Conservation (phyloP, 2,888 invertebrate genomes). For the Fragum sueziense region DNA sequence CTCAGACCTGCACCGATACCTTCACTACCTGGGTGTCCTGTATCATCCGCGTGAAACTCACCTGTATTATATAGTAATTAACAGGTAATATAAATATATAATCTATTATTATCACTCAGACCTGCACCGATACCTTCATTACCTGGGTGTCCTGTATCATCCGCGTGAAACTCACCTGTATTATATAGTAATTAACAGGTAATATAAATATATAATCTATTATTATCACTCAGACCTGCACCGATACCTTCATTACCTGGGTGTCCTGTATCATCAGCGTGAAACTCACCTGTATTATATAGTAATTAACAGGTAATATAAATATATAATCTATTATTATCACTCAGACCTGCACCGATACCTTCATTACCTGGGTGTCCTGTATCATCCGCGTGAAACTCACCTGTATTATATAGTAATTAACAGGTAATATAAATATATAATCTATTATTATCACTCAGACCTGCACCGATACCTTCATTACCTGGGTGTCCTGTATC, state of each 20-base stretch:
- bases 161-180: conserved; percentile 74
- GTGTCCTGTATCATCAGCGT: conserved; percentile 71
- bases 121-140: conserved; percentile 68
- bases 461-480: conserved; percentile 66
- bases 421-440: too few relatives aligned
- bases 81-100: too few relatives aligned
- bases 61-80: too few relatives aligned
- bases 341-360: conserved; percentile 62
- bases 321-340: too few relatives aligned
- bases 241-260: conserved; percentile 66
- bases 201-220: too few relatives aligned
- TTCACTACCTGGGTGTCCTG: conserved; percentile 63
- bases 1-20: conserved; percentile 66
- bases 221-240: conserved; percentile 56
- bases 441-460: conserved; percentile 48
- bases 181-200: too few relatives aligned
- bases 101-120: conserved; percentile 45
- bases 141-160: conserved; percentile 66
- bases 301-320: too few relatives aligned
- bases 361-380: conserved; percentile 66
- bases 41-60: conserved; percentile 71
- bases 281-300: conserved; percentile 74
- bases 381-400: conserved; percentile 72
- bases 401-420: too few relatives aligned
- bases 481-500: conserved; percentile 65